Percentiles rank a stretch among this genome's conserved stretches.
These are phyloP conservation scores for Centropus bengalensis DNA, from an alignment of 2,113 vertebrate species.

Conservation along the genomic window DNA sequence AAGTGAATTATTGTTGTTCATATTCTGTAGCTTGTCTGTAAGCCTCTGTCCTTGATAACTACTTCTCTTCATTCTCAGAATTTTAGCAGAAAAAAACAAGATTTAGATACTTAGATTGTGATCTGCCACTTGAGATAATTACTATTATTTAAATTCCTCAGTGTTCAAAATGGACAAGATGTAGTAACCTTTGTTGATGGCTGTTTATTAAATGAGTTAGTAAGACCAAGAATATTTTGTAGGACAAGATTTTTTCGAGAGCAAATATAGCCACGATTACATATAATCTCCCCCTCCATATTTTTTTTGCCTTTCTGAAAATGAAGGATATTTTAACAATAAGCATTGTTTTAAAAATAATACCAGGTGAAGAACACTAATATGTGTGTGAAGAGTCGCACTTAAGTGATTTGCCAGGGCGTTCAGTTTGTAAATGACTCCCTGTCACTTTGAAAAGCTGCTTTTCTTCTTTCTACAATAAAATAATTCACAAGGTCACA, in stretches of 20 bases:
- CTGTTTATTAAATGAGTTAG: background rate
- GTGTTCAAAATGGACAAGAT: background rate
- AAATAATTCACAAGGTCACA: constrained; percentile 34
- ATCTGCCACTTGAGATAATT: background rate
- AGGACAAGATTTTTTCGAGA: background rate
- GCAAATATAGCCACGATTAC: background rate
- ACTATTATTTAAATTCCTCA: background rate
- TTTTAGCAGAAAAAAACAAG: background rate
- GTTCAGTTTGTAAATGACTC: constrained; percentile 18
- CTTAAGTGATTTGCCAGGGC: background rate
- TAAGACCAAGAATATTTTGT: background rate
- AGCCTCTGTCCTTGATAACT: background rate
- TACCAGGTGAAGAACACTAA: background rate
- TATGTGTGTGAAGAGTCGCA: background rate
- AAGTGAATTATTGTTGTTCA: background rate
- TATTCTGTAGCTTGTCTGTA: background rate
- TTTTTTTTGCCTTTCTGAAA: background rate
- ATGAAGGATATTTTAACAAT: background rate
- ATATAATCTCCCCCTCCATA: background rate
- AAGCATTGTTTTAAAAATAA: background rate
- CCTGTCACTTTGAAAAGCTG: constrained; percentile 10
- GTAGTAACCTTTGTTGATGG: background rate
- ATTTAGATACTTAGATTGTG: background rate
- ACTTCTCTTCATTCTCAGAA: background rate
- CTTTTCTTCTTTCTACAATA: constrained; percentile 3